Conservation (phyloP, 2,113 vertebrate genomes). For the Patagioenas fasciata region DNA sequence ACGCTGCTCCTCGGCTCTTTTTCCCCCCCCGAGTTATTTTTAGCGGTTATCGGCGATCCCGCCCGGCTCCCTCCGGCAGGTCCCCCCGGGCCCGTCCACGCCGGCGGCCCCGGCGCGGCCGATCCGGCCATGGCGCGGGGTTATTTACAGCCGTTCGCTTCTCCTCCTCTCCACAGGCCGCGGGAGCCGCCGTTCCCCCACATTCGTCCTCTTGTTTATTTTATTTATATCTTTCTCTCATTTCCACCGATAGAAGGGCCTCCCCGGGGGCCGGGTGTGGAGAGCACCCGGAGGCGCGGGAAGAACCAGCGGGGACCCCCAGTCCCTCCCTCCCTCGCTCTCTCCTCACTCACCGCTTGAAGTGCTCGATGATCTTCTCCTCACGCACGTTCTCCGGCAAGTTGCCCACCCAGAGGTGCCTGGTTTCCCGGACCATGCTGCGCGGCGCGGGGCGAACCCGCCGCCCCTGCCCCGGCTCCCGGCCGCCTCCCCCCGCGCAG, state of each 20-base stretch:
- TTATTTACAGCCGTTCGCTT: neutral
- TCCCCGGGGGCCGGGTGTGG: neutral
- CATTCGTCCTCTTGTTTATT: neutral
- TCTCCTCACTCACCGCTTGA: constrained; percentile 92
- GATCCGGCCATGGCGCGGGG: neutral
- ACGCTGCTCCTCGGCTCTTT: neutral
- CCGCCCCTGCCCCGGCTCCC: neutral
- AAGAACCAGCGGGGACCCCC: neutral
- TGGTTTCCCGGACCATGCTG: constrained; percentile 99
- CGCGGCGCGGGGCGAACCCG: constrained; percentile 49
- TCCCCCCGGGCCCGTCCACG: neutral
- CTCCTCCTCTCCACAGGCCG: neutral
- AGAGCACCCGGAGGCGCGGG: neutral
- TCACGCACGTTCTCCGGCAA: constrained; percentile 98
- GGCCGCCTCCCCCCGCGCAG: constrained; percentile 56
- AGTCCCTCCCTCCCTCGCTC: neutral
- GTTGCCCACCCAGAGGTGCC: constrained; percentile 99
- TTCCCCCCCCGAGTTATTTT: too few relatives aligned
- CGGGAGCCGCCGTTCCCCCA: neutral
- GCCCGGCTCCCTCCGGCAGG: too few relatives aligned
- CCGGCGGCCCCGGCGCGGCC: neutral
- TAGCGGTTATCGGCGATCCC: too few relatives aligned
- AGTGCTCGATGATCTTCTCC: constrained; percentile 99
- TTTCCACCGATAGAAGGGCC: neutral
- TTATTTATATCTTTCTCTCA: neutral